Conservation (phyloP, 2,797 vertebrate species). For the Myotis daubentonii region DNA sequence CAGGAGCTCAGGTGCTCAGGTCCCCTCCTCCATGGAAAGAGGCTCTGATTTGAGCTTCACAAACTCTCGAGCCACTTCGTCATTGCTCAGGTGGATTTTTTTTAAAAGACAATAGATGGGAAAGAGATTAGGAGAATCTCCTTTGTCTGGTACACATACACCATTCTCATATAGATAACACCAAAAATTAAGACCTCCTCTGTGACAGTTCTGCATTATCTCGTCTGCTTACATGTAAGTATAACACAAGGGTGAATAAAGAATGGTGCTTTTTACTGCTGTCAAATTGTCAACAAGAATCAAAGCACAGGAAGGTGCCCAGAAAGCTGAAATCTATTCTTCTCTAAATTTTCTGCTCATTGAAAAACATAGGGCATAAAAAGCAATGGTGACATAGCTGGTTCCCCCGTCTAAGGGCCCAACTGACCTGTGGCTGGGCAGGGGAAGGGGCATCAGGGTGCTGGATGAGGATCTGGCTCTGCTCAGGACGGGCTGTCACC, state of each 20-base stretch:
- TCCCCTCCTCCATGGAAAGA: constrained; percentile 94
- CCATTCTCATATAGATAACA: constrained; percentile 4
- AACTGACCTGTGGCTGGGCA: constrained; percentile 94
- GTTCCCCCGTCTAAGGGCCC: not conserved
- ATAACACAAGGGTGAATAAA: not conserved
- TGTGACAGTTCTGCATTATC: not conserved
- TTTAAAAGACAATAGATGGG: not conserved
- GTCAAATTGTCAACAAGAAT: constrained; percentile 17
- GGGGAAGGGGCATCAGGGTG: constrained; percentile 95
- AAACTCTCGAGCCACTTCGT: constrained; percentile 98
- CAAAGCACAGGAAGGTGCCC: not conserved
- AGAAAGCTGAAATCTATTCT: constrained; percentile 51
- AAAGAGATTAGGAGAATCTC: not conserved
- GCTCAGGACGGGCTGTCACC: constrained; percentile 93
- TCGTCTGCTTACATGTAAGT: not conserved
- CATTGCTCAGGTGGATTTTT: constrained; percentile 85
- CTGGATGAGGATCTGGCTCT: constrained; percentile 94
- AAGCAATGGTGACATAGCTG: not conserved
- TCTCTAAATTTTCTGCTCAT: constrained; percentile 27
- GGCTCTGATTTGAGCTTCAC: constrained; percentile 97
- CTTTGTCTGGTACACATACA: not conserved
- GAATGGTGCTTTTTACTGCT: not conserved
- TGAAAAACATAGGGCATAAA: constrained; percentile 23
- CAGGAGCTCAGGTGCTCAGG: constrained; percentile 87
- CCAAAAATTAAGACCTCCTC: not conserved